A percentile compares a stretch with the other conserved stretches of the same genome.
Conservation (phyloP, 2,797 vertebrate species). For the Acomys russatus region DNA sequence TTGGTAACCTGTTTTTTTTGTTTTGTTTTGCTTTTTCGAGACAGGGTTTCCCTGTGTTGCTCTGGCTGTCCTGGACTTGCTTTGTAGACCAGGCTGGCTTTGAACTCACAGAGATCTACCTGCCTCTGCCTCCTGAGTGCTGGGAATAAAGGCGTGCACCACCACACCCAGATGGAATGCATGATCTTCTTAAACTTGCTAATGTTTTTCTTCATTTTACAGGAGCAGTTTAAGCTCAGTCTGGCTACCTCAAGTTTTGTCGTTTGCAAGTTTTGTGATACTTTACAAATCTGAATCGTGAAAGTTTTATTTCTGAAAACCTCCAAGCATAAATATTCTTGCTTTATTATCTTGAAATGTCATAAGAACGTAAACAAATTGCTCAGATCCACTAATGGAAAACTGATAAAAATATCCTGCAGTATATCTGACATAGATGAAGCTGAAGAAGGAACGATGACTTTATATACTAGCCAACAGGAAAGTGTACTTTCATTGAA, state of each 20-base stretch:
- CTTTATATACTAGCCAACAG: slow-evolving; percentile 61
- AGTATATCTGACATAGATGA: slow-evolving; percentile 55
- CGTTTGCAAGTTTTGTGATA: slow-evolving; percentile 17
- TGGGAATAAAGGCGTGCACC: too few relatives aligned
- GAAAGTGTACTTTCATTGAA: slow-evolving; percentile 66
- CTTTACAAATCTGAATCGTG: slow-evolving; percentile 52
- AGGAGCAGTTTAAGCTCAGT: slow-evolving; percentile 38
- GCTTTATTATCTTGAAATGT: slow-evolving; percentile 57
- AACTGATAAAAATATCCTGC: slow-evolving; percentile 65
- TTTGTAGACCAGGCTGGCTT: too few relatives aligned
- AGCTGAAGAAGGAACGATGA: slow-evolving; percentile 66
- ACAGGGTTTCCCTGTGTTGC: too few relatives aligned
- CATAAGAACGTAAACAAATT: slow-evolving; percentile 66
- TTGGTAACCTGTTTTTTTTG: too few relatives aligned
- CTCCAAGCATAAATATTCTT: slow-evolving; percentile 57
- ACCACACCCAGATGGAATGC: neutral
- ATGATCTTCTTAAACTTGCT: slow-evolving; percentile 30
- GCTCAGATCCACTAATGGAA: slow-evolving; percentile 21
- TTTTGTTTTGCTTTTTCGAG: too few relatives aligned
- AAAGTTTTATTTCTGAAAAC: slow-evolving; percentile 55
- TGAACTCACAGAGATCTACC: too few relatives aligned
- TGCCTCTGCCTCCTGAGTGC: too few relatives aligned
- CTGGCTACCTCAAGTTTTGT: slow-evolving; percentile 13
- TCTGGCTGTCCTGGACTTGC: too few relatives aligned
- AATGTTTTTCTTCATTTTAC: neutral